Base-by-base conservation (phyloP, 1,140 invertebrate genomes). In the Cyclina sinensis region DNA sequence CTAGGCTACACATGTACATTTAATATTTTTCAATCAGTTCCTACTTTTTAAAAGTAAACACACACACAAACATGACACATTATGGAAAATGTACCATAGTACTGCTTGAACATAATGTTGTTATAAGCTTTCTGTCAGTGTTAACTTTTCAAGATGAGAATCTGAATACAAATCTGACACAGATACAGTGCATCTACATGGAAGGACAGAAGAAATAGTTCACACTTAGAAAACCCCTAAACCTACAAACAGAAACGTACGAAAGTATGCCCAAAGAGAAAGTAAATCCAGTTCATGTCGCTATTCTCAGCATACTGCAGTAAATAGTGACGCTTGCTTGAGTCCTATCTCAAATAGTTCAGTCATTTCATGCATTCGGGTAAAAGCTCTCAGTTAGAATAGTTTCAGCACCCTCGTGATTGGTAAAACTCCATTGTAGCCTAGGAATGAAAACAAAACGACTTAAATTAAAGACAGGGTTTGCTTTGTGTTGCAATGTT, bases 331-430 rank as follows among this genome's bases (percentile, higher is more conserved):
- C n/a, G 39, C 18, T 51, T 84, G 11, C 24, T 18, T 21, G 62
- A 73, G 0, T 32, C n/a, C 4, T n/a, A 70, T 30, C 54, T 35
- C 32, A 74, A 84, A 84, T 2, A 48, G 57, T 11, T 73, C 43
- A 24, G 46, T 21, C 7, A 37, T 14, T 32, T 27, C 24, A 16
- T n/a, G 16, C 0, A n/a, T 30, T 14, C 21, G 82, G 24, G 48
- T 84, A 84, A 73, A 73, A 84, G 24, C 82, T 35, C n/a, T 48
- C 48, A 12, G 82, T 73, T 4, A 84, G 82, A 4, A 7, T 27
- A 30, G 24, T 51, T 5, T n/a, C 54, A 11, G 30, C 4, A 5
- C 48, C 46, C 9, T 32, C 30, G 0, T 37, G 14, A 35, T 70
- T 24, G 12, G n/a, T 73, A 54, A 84, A 84, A 43, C 68, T 73